Conservation (phyloP, 2,888 invertebrate genomes). For the Latrodectus elegans region DNA sequence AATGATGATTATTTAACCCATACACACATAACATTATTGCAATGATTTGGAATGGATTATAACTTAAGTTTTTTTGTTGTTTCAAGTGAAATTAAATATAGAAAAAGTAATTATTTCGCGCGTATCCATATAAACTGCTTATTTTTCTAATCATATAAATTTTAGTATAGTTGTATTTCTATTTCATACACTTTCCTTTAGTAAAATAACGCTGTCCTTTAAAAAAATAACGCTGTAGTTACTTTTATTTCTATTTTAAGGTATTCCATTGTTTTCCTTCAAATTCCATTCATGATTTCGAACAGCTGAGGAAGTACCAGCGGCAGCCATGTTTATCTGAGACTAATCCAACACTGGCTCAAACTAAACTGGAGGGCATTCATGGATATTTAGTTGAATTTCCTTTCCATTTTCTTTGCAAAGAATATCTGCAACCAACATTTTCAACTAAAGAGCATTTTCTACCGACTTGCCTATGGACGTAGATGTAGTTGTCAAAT, state of each 20-base stretch:
- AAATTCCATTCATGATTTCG: slow-evolving; percentile 86
- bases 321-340: slow-evolving; percentile 83
- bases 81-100: too few species aligned
- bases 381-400: slow-evolving; percentile 91
- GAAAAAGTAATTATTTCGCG: neutral
- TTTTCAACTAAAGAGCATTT: slow-evolving; percentile 91
- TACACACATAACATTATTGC: too few species aligned
- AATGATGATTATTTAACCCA: too few species aligned
- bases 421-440: slow-evolving; percentile 88
- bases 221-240: neutral
- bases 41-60: too few species aligned
- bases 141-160: neutral
- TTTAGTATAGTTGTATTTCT: neutral
- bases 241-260: slow-evolving; percentile 73
- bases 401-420: slow-evolving; percentile 89
- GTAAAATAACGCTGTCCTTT: neutral
- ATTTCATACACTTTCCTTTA: neutral
- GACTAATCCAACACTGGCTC: slow-evolving; percentile 83
- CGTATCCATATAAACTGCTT: neutral
- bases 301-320: slow-evolving; percentile 84
- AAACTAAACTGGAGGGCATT: slow-evolving; percentile 80
- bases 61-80: too few species aligned
- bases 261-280: slow-evolving; percentile 94
- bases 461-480: slow-evolving; percentile 94
- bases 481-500: slow-evolving; percentile 73